These are phyloP conservation scores for Lasioglossum zephyrum DNA, from an alignment of 2,888 invertebrate genomes.

Conservation along the genomic window DNA sequence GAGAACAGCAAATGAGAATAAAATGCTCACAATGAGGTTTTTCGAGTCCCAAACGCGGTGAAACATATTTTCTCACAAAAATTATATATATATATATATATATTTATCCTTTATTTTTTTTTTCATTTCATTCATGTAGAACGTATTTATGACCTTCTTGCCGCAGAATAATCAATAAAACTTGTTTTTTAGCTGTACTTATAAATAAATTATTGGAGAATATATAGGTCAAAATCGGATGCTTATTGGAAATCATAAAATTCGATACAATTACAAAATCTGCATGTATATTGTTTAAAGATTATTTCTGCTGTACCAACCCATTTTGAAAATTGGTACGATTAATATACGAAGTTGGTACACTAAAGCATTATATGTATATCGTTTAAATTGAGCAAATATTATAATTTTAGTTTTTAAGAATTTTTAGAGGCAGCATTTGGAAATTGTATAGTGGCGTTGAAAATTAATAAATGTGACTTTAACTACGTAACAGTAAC, in stretches of 20 bases:
- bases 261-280: not conserved
- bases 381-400: too few species aligned
- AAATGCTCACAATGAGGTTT: not conserved
- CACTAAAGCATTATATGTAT: too few species aligned
- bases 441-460: too few species aligned
- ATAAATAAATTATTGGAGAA: slow-evolving; percentile 7
- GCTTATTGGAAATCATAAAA: not conserved
- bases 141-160: not conserved
- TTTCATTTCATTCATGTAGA: not conserved
- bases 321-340: too few species aligned
- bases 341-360: too few species aligned
- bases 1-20: not conserved
- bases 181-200: slow-evolving; percentile 3
- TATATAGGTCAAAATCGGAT: not conserved
- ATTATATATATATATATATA: not conserved
- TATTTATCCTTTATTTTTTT: not conserved
- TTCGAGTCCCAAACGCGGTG: not conserved
- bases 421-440: too few species aligned
- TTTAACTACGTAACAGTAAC: too few species aligned
- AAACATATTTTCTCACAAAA: too few species aligned
- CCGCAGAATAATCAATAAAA: not conserved
- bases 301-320: not conserved
- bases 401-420: too few species aligned
- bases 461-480: too few species aligned
- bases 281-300: too few species aligned